Evolutionary conservation across 2,888 invertebrate genomes (phyloP).

Genomic region (Drosophila emarginata): DNA sequence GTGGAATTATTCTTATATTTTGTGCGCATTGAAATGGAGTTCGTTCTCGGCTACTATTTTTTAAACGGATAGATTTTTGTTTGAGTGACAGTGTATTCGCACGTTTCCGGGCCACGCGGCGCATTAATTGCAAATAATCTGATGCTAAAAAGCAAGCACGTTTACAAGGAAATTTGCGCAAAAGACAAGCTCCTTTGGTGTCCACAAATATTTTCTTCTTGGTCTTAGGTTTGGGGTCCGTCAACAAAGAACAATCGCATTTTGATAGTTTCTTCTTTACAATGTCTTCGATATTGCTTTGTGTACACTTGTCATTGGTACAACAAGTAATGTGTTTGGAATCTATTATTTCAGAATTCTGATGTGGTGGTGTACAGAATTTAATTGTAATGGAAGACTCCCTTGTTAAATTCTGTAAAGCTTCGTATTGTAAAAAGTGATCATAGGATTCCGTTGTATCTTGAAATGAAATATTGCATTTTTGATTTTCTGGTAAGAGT

Average conservation of each 20-base stretch:
- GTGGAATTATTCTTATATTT: background rate
- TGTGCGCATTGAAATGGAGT: background rate
- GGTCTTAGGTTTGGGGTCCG: background rate
- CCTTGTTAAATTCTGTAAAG: background rate
- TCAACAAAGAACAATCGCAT: background rate
- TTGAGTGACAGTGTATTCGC: background rate
- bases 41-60: background rate
- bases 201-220: too few relatives aligned
- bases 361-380: background rate
- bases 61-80: background rate
- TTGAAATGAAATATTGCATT: too few relatives aligned
- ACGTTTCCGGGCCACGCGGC: slow-evolving; percentile 37
- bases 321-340: background rate
- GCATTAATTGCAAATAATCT: slow-evolving; percentile 55
- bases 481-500: background rate
- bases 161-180: background rate
- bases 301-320: background rate
- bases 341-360: background rate
- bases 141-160: slow-evolving; percentile 17
- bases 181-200: background rate
- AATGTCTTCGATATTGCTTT: background rate
- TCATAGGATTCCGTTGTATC: too few relatives aligned
- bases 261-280: background rate
- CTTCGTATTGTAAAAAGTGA: background rate
- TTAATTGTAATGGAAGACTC: background rate